Conservation (phyloP, 2,113 vertebrate species). For the Australoheros scitulus region DNA sequence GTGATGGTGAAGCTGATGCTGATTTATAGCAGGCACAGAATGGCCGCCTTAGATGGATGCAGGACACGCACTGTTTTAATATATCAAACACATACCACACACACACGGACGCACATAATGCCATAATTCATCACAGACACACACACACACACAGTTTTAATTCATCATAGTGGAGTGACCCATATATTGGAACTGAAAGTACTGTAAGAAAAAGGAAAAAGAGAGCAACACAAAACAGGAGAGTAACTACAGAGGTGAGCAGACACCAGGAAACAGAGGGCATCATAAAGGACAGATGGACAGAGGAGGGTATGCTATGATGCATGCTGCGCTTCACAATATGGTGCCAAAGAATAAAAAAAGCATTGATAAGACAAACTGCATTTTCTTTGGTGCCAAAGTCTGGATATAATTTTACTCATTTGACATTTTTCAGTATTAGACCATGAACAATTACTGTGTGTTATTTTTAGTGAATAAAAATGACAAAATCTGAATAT, state of each 20-base stretch:
- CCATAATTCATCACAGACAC: constrained; percentile 40
- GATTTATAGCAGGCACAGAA: constrained; percentile 70
- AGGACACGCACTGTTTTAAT: constrained; percentile 71
- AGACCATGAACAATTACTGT: neutral
- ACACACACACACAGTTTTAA: constrained; percentile 53
- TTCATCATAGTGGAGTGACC: constrained; percentile 73
- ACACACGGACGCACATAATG: constrained; percentile 11
- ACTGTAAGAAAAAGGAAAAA: neutral
- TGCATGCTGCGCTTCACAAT: constrained; percentile 1
- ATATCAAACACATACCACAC: constrained; percentile 69
- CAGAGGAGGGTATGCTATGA: neutral
- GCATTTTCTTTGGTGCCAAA: neutral
- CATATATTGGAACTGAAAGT: constrained; percentile 70
- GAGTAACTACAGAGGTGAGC: constrained; percentile 19
- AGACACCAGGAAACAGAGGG: neutral
- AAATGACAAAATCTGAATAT: neutral
- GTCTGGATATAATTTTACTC: neutral
- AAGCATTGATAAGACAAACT: neutral
- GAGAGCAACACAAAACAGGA: constrained; percentile 18
- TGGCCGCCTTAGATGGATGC: constrained; percentile 74
- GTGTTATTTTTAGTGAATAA: neutral
- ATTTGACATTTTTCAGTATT: too few relatives aligned
- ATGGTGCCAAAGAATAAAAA: neutral
- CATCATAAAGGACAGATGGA: constrained; percentile 7
- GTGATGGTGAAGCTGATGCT: constrained; percentile 66